These are phyloP conservation scores for Eira barbara DNA, from an alignment of 2,113 vertebrate genomes.

Conservation along the genomic window DNA sequence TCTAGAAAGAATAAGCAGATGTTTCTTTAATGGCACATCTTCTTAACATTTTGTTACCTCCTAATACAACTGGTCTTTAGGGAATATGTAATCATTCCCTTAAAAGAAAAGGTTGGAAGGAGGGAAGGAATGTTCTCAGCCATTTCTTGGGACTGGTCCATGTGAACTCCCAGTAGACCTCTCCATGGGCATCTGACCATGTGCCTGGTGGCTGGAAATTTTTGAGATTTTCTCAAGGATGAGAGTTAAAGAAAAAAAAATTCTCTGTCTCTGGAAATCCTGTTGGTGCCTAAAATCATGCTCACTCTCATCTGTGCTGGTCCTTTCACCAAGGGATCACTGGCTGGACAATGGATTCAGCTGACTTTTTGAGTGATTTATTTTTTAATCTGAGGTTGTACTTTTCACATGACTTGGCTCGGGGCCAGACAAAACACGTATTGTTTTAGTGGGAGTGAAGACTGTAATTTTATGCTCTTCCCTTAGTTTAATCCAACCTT, in stretches of 20 bases:
- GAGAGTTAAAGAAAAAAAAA: neutral
- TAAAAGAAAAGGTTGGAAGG: slow-evolving; percentile 30
- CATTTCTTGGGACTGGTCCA: neutral
- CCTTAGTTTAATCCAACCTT: neutral
- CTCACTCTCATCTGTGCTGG: neutral
- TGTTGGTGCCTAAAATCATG: neutral
- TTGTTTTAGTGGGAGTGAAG: neutral
- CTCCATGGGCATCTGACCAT: neutral
- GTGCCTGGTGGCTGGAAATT: neutral
- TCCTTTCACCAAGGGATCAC: neutral
- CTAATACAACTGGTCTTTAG: neutral
- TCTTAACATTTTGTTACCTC: slow-evolving; percentile 48
- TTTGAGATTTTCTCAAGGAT: neutral
- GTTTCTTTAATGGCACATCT: slow-evolving; percentile 30
- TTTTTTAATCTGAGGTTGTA: neutral
- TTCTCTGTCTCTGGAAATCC: neutral
- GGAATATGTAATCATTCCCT: slow-evolving; percentile 19
- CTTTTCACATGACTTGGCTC: neutral
- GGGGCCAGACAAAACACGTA: neutral
- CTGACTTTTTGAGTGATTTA: neutral
- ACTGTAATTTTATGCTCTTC: neutral
- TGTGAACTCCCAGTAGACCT: neutral
- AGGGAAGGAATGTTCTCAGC: slow-evolving; percentile 29
- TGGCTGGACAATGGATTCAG: neutral
- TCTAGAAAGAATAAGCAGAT: slow-evolving; percentile 40